phyloP scores from a whole-genome alignment of 2,797 vertebrate genomes.

The Tamandua tetradactyla region DNA sequence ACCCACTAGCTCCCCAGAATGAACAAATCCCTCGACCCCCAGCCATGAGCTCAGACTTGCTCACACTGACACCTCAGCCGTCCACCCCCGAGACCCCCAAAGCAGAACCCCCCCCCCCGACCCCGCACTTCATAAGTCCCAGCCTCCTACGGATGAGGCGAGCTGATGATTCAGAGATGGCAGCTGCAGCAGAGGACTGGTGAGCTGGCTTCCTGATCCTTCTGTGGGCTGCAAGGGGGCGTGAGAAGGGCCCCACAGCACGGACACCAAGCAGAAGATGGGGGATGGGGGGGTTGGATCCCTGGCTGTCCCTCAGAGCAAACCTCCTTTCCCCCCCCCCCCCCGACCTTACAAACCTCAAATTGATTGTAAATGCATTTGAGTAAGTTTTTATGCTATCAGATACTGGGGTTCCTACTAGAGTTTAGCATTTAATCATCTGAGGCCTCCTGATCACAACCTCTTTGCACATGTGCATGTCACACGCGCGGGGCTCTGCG shows the following conservation, averaged over 20 bases:
- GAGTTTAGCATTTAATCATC: conserved; percentile 29
- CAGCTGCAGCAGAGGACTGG: not conserved
- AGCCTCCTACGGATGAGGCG: conserved; percentile 57
- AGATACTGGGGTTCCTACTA: fast-evolving
- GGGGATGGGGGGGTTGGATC: not conserved
- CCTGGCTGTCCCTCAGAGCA: not conserved
- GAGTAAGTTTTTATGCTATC: not conserved
- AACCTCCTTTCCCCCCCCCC: not conserved
- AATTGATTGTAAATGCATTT: not conserved
- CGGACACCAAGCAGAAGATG: not conserved
- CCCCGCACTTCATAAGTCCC: not conserved
- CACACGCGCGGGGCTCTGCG: not conserved
- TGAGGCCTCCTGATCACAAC: conserved; percentile 17
- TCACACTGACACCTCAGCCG: not conserved
- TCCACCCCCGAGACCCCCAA: not conserved
- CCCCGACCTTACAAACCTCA: conserved; percentile 9
- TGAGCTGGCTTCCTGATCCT: not conserved
- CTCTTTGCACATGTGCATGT: not conserved
- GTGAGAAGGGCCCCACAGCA: not conserved
- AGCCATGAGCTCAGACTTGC: fast-evolving
- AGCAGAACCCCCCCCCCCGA: conserved; percentile 41
- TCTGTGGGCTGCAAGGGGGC: not conserved
- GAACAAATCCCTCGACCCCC: not conserved
- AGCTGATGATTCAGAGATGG: conserved; percentile 45
- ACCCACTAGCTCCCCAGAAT: not conserved